Base-by-base conservation (phyloP, 2,888 invertebrate species). In the Anoncus sp. region DNA sequence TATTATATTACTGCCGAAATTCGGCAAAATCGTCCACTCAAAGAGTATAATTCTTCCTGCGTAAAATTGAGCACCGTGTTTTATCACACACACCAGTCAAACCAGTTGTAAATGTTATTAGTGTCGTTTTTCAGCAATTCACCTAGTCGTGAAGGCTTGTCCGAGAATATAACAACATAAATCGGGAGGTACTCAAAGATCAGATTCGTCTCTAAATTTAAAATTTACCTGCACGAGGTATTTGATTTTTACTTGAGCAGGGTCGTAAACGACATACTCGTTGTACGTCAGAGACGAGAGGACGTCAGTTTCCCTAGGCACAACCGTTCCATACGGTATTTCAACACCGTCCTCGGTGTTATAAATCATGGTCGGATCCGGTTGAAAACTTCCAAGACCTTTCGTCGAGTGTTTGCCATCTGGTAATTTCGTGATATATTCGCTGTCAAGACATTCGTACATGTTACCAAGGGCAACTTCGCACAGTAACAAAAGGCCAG, bases 401-500 rank as follows among this genome's bases (percentile, higher is more conserved):
- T 96, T 96, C 53, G 96, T 96, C 82, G 98, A 98, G 91, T 99
- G 97, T 86, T 94, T 96, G 79, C 96, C 96, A 47, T 94, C 93
- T 0, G 98, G 98, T 63, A 97, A 92, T 87, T 96, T 96, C 18
- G 94, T 94, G 43, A 98, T 93, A 89, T 95, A 95, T 83, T 96
- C 94, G 0, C 98, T 95, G 0, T 90, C 65, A 0, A 90, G 93
- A 82, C 95, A 94, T 90, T 98, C 97, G 89, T 96, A 94, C 97
- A 96, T 97, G 78, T 97, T 95, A 51, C 99, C 99, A 2, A 99
- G 93, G 1, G 99, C 99, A 3, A 98, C 99, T 89, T 99, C 99
- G 88, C 98, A 98, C 0, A 99, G 93, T 86, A 99, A 88, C 92
- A 99, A 88, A 47, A 99, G 91, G 27, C 98, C 99, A n/a, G 94